phyloP scores from a whole-genome alignment of 2,888 invertebrate genomes.

The Chalcis sispes region DNA sequence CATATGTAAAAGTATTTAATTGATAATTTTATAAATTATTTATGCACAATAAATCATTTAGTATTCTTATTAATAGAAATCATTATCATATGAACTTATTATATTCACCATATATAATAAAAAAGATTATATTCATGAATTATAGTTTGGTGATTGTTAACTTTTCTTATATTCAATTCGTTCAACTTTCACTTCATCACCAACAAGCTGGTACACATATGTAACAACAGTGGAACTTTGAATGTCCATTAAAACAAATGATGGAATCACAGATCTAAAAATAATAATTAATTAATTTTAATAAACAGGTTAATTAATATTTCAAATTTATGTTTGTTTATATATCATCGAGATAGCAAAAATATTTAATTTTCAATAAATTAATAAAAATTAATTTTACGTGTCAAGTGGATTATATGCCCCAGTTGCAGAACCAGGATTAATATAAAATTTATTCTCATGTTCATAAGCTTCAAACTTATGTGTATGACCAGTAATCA shows the following conservation, averaged over 20 bases:
- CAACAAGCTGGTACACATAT: conserved; percentile 97
- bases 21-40: conserved; percentile 34
- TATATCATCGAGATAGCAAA: conserved; percentile 6
- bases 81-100: conserved; percentile 27
- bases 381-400: conserved; percentile 78
- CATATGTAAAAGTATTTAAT: conserved; percentile 31
- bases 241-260: conserved; percentile 99
- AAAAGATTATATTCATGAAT: conserved; percentile 34
- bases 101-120: conserved; percentile 30
- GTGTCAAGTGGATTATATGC: conserved; percentile 95
- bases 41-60: conserved; percentile 34
- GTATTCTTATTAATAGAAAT: conserved; percentile 44
- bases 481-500: conserved; percentile 99
- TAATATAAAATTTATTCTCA: conserved; percentile 99
- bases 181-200: conserved; percentile 99
- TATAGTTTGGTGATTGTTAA: conserved; percentile 73
- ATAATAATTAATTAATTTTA: conserved; percentile 56
- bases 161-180: conserved; percentile 97
- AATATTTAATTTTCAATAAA: conserved; percentile 9
- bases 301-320: conserved; percentile 15
- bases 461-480: conserved; percentile 98
- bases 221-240: conserved; percentile 98
- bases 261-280: conserved; percentile 91
- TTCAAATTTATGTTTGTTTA: neutral
- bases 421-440: conserved; percentile 99